Evolutionary conservation across 1,140 invertebrate species (phyloP).

Genomic region (Neuroterus valhalla): DNA sequence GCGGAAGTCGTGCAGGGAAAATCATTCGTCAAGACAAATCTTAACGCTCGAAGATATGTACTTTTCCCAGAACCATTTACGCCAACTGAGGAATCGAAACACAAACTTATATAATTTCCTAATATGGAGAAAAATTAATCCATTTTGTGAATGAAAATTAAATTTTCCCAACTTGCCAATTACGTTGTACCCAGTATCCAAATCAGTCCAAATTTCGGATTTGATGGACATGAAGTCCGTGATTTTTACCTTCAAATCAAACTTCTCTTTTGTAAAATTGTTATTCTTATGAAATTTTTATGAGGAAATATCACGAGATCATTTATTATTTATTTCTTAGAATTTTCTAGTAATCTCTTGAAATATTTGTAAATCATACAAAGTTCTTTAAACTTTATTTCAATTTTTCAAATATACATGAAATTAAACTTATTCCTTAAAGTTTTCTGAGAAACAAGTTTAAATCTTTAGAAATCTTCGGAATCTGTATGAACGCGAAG

Average conservation of each 20-base stretch:
- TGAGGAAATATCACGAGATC: not conserved
- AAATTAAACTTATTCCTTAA: too few species aligned
- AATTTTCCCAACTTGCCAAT: not conserved
- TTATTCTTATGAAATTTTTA: too few species aligned
- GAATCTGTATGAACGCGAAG: too few species aligned
- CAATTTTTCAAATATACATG: too few species aligned
- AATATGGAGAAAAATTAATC: not conserved
- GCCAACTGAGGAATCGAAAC: not conserved
- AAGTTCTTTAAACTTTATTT: too few species aligned
- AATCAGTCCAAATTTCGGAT: not conserved
- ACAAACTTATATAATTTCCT: not conserved
- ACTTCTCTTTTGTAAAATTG: too few species aligned
- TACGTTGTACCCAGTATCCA: not conserved
- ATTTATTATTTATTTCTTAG: too few species aligned
- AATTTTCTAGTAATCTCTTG: too few species aligned
- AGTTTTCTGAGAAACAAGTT: too few species aligned
- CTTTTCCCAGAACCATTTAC: slow-evolving; percentile 6
- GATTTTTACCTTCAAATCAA: not conserved
- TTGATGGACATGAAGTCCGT: not conserved
- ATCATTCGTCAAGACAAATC: slow-evolving; percentile 9
- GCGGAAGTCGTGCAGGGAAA: not conserved
- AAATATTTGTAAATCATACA: too few species aligned
- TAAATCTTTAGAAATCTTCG: too few species aligned
- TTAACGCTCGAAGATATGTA: not conserved
- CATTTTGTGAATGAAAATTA: not conserved